Percentiles rank a stretch among this genome's conserved stretches.
Evolutionary conservation across 2,888 invertebrate species (phyloP).

Genomic region (Hirudinaria manillensis): DNA sequence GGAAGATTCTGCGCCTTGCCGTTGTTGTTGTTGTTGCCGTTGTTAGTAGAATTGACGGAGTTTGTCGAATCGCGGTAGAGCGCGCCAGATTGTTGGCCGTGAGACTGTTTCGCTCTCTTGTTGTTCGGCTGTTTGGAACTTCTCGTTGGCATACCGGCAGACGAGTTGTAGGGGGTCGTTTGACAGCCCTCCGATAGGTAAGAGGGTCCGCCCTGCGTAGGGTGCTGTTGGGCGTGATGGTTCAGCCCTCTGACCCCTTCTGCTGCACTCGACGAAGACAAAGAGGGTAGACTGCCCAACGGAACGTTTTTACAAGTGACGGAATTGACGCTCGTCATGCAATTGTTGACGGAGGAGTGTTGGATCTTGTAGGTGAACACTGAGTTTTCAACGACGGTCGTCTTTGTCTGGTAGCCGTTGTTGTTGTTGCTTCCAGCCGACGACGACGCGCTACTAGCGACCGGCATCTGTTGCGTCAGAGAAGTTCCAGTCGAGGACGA

Average conservation of each 20-base stretch:
- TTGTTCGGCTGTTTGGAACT: constrained; percentile 8
- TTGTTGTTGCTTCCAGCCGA: background rate
- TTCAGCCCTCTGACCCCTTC: background rate
- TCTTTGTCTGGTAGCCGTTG: background rate
- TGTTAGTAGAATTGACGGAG: background rate
- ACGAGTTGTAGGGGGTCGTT: background rate
- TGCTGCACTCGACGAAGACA: background rate
- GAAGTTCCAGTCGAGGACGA: constrained; percentile 7
- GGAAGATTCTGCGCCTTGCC: background rate
- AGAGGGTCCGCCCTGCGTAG: background rate
- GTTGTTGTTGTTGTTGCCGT: constrained; percentile 1
- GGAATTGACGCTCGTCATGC: background rate
- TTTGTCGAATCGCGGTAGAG: background rate
- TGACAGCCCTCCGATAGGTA: constrained; percentile 9
- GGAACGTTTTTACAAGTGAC: constrained; percentile 27
- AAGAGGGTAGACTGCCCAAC: constrained; percentile 6
- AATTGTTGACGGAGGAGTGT: constrained; percentile 1
- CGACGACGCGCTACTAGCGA: background rate
- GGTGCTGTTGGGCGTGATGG: constrained; percentile 5
- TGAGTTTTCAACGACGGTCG: background rate
- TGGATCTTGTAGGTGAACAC: constrained; percentile 27
- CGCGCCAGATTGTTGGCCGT: background rate
- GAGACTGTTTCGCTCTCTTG: constrained; percentile 20
- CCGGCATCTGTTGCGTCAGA: background rate
- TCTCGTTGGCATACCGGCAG: background rate